Conservation (phyloP, 2,797 vertebrate species). For the Eulemur coronatus region DNA sequence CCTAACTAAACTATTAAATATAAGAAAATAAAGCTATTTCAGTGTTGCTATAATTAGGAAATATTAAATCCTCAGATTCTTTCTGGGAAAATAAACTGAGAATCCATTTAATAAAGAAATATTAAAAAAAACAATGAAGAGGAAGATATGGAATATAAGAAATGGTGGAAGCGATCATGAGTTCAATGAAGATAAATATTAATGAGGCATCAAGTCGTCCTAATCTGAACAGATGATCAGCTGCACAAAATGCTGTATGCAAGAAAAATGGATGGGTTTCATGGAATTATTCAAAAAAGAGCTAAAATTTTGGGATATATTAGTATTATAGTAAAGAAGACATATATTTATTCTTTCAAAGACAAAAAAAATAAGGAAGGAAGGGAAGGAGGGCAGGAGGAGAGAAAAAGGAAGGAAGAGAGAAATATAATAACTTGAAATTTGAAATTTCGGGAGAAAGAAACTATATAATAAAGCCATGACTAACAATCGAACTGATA, state of each 20-base stretch:
- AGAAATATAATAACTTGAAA: not conserved
- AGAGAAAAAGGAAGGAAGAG: not conserved
- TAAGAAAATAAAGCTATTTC: not conserved
- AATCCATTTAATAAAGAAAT: not conserved
- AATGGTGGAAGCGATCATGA: not conserved
- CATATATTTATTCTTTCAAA: not conserved
- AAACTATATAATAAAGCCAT: not conserved
- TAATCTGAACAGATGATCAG: not conserved
- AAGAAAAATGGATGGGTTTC: not conserved
- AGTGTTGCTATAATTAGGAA: not conserved
- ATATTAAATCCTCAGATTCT: not conserved
- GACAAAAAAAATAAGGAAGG: not conserved
- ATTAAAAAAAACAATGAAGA: not conserved
- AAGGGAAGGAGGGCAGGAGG: not conserved
- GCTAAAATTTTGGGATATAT: not conserved
- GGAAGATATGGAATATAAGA: not conserved
- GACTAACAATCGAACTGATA: not conserved
- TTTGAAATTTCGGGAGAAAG: not conserved
- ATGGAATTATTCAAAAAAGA: not conserved
- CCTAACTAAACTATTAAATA: not conserved
- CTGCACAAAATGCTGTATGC: not conserved
- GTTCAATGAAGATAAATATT: not conserved
- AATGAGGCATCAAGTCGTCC: not conserved
- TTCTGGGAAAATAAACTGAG: not conserved
- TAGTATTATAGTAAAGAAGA: not conserved